Base-by-base conservation (phyloP, 2,797 vertebrate species). In the Leptoclinus maculatus region DNA sequence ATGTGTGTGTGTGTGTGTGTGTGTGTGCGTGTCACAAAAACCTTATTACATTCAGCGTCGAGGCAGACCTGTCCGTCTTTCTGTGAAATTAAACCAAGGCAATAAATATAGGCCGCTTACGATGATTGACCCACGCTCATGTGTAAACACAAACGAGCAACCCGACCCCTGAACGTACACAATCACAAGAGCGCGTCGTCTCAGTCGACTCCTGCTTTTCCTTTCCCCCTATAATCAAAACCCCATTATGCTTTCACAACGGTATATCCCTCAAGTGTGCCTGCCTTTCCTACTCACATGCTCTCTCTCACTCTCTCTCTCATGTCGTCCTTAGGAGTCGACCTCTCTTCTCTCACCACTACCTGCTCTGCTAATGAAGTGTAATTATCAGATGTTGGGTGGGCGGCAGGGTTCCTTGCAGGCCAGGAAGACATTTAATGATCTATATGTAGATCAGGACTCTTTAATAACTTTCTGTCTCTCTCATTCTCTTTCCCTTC, bases 361-460 rank as follows among this genome's bases (percentile, higher is more conserved):
- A 89, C 88, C 90, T 90, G 88, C 82, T 86, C 80, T 71, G 80
- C 49, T 90, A 92, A 93, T 92, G 86, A 92, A 90, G 90, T 88
- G 83, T 89, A 92, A 93, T 92, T 88, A 92, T 92, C 91, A 92
- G 89, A 89, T 91, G 84, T 83, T 85, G 49, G 86, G 89, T 89
- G 89, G 90, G 91, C 68, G 83, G 84, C 66, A 13, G 83, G 76
- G 83, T 84, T 85, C 53, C 83, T 83, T 17, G 43, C 80, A 84
- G 89, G 88, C 79, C 85, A 79, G 62, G 54, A 79, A 87, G 90
- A 86, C 81, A 62, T 84, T 83, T 74, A 70, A 36, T 78, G 87
- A 92, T 90, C 87, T 88, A 83, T 83, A 89, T 74, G 75, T 80
- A 84, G 88, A 80, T 83, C 84, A 83, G 80, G 65, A 84, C 71